Evolutionary conservation across 2,888 invertebrate genomes (phyloP).

Genomic region (Escarpia spicata): DNA sequence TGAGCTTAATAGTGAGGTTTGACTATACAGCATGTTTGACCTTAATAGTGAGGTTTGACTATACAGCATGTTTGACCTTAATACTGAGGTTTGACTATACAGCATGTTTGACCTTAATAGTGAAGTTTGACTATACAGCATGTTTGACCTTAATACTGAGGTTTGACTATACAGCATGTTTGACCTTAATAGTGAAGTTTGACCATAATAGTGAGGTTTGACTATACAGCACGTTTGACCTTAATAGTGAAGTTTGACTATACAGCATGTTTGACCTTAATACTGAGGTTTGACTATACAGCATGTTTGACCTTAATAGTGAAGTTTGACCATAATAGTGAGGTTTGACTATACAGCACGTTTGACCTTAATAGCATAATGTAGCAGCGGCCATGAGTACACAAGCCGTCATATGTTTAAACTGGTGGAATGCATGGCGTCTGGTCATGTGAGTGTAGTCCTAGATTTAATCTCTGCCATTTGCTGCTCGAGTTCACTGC

Average conservation of each 20-base stretch:
- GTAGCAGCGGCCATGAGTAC: not conserved
- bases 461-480: slow-evolving; percentile 20
- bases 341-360: too few relatives aligned
- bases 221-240: not conserved
- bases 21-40: too few relatives aligned
- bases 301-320: too few relatives aligned
- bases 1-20: too few relatives aligned
- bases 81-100: too few relatives aligned
- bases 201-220: slow-evolving; percentile 1
- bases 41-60: too few relatives aligned
- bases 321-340: too few relatives aligned
- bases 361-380: too few relatives aligned
- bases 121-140: too few relatives aligned
- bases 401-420: not conserved
- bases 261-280: slow-evolving; percentile 19
- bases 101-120: too few relatives aligned
- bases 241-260: not conserved
- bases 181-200: not conserved
- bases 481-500: slow-evolving; percentile 7
- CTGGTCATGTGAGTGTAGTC: not conserved
- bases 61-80: too few relatives aligned
- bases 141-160: not conserved
- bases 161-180: not conserved
- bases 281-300: not conserved
- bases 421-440: slow-evolving; percentile 18